Evolutionary conservation across 2,113 vertebrate species (phyloP).

Genomic region (Dolichotis patagonum): DNA sequence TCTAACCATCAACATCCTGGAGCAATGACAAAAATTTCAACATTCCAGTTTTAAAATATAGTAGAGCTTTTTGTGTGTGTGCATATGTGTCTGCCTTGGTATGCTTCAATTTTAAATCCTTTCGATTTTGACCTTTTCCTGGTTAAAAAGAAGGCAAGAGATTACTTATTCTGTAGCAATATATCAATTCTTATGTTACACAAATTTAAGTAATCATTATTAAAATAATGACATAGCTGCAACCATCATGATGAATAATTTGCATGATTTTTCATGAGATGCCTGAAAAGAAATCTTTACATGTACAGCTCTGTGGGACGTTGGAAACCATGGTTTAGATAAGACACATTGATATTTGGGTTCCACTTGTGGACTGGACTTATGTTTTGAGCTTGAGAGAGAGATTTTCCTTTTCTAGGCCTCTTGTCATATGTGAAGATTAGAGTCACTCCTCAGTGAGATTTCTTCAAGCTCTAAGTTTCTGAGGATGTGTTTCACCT

Average conservation of each 20-base stretch:
- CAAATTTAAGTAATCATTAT: constrained; percentile 70
- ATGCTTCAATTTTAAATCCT: constrained; percentile 66
- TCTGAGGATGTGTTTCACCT: background rate
- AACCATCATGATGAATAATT: background rate
- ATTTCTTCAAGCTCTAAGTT: background rate
- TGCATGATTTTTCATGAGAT: background rate
- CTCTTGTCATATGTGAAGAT: background rate
- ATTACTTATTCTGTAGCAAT: constrained; percentile 63
- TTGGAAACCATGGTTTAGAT: background rate
- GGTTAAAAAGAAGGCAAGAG: constrained; percentile 67
- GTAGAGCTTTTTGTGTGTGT: background rate
- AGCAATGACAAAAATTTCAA: constrained; percentile 34
- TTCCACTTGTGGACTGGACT: background rate
- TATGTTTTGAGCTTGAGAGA: background rate
- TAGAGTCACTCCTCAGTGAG: background rate
- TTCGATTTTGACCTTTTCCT: constrained; percentile 46
- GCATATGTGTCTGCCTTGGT: background rate
- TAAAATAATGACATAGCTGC: background rate
- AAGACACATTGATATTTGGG: background rate
- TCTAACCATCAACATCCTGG: constrained; percentile 3
- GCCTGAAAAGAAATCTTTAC: constrained; percentile 55
- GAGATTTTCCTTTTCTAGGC: background rate
- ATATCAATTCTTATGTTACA: constrained; percentile 43
- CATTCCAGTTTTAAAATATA: constrained; percentile 52
- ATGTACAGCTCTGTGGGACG: background rate